Percentiles rank a stretch among this genome's conserved stretches.
Conservation (phyloP, 2,797 vertebrate genomes). For the Crocidura indochinensis region DNA sequence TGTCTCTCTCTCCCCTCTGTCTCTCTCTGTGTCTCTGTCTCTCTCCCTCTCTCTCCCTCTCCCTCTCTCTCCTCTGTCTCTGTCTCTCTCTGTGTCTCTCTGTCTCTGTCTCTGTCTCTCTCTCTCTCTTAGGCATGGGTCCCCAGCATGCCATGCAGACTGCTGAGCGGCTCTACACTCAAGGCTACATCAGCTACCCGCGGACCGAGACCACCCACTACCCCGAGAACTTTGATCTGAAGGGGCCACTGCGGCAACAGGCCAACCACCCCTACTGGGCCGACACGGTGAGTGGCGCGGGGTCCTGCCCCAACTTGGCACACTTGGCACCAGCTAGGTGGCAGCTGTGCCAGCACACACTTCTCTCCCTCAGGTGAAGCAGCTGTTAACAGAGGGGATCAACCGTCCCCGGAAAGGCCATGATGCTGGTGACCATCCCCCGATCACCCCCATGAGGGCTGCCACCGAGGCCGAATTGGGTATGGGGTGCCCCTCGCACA, state of each 20-base stretch:
- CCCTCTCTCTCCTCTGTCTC: too few relatives aligned
- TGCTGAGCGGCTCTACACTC: slow-evolving; percentile 97
- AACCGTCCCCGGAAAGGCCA: slow-evolving; percentile 96
- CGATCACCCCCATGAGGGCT: slow-evolving; percentile 97
- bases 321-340: too few relatives aligned
- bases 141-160: slow-evolving; percentile 98
- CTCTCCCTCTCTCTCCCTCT: too few relatives aligned
- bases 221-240: slow-evolving; percentile 98
- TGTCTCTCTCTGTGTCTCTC: slow-evolving; percentile 2
- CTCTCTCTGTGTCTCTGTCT: too few relatives aligned
- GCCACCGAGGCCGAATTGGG: slow-evolving; percentile 97
- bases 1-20: too few relatives aligned
- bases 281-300: slow-evolving; percentile 92
- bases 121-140: slow-evolving; percentile 93
- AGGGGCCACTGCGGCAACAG: slow-evolving; percentile 95
- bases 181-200: slow-evolving; percentile 99
- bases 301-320: too few relatives aligned
- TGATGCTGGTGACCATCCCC: slow-evolving; percentile 98
- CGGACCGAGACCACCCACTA: slow-evolving; percentile 99
- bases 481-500: slow-evolving; percentile 80
- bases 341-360: not conserved
- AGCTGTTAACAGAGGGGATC: slow-evolving; percentile 94
- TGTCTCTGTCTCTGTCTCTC: not conserved
- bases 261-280: slow-evolving; percentile 95
- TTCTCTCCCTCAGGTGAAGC: slow-evolving; percentile 92